These are phyloP conservation scores for Eristalis tenax DNA, from an alignment of 2,888 invertebrate species.

Conservation along the genomic window DNA sequence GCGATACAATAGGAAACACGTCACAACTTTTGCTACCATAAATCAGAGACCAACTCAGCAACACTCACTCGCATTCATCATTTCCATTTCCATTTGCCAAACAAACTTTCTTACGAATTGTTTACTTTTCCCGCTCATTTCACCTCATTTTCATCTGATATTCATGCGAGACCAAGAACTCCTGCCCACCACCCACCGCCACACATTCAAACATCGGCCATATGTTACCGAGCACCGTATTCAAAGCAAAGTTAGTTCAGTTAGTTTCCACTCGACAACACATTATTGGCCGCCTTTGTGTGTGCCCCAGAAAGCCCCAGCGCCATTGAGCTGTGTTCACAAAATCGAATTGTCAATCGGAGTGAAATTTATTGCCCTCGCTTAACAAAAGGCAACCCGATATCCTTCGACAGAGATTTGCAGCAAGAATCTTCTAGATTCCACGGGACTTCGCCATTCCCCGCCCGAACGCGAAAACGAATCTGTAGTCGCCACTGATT, in stretches of 20 bases:
- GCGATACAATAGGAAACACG: not conserved
- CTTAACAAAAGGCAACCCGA: conserved; percentile 48
- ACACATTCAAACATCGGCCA: not conserved
- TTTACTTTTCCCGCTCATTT: conserved; percentile 67
- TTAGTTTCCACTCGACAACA: conserved; percentile 71
- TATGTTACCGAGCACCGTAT: conserved; percentile 39
- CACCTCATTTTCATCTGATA: conserved; percentile 52
- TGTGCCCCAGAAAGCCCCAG: conserved; percentile 26
- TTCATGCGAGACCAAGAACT: conserved; percentile 36
- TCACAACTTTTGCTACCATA: conserved; percentile 15
- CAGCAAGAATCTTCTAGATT: conserved; percentile 10
- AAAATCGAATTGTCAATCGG: conserved; percentile 72
- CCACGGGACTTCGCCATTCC: not conserved
- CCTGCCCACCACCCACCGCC: not conserved
- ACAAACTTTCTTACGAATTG: conserved; percentile 46
- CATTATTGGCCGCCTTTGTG: conserved; percentile 64
- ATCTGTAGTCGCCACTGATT: not conserved
- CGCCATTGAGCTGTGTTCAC: conserved; percentile 70
- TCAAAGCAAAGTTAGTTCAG: conserved; percentile 56
- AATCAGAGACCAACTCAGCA: conserved; percentile 40
- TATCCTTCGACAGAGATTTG: conserved; percentile 35
- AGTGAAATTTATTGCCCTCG: conserved; percentile 63
- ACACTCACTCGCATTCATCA: conserved; percentile 22
- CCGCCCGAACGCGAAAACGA: not conserved
- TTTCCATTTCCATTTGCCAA: conserved; percentile 57